Evolutionary conservation across 2,113 vertebrate species (phyloP), one percentile per base, ranked within the genome.

Genomic region (Puntigrus tetrazona): DNA sequence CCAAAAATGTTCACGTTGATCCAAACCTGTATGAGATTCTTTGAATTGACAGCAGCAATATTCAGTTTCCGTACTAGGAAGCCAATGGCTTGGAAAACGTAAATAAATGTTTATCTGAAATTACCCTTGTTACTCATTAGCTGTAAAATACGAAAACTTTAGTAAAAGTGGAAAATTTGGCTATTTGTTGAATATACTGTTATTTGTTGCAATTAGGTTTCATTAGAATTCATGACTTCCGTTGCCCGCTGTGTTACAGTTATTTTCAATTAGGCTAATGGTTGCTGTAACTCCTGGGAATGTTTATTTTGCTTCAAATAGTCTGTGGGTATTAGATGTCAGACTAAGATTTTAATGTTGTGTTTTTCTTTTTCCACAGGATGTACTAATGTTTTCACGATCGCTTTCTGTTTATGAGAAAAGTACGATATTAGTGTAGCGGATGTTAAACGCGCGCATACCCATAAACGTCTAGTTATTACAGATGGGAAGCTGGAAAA

Each of bases 341-440:
- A 29, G 73, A 36, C 27, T 22, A 18, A 18, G 11, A 45, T 75
- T 31, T 47, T 14, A 77, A 77, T 25, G 43, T 43, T 11, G 27
- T 45, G 36, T 59, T n/a, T n/a, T n/a, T 69, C 25, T 43, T 76
- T 81, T 84, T 61, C 74, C 70, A 59, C 25, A 76, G 8, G 14
- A 31, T 47, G 79, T 87, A 83, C 57, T 87, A 52, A 81, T 72
- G 74, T 81, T 81, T 84, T 76, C 43, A 84, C 69, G 22, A 82
- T 65, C 79, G n/a, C 31, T 57, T n/a, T 77, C 9, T 36, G 50
- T 77, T 34, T 55, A 50, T 3, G 0, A 36, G 50, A 52, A 77
- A 77, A n/a, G 10, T 22, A 55, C 47, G 36, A 55, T 55, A 55
- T 22, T 7, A 55, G 20, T 55, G 22, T 22, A 55, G 52, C 20